Evolutionary conservation across 2,113 vertebrate species (phyloP).

Genomic region (Mobula birostris): DNA sequence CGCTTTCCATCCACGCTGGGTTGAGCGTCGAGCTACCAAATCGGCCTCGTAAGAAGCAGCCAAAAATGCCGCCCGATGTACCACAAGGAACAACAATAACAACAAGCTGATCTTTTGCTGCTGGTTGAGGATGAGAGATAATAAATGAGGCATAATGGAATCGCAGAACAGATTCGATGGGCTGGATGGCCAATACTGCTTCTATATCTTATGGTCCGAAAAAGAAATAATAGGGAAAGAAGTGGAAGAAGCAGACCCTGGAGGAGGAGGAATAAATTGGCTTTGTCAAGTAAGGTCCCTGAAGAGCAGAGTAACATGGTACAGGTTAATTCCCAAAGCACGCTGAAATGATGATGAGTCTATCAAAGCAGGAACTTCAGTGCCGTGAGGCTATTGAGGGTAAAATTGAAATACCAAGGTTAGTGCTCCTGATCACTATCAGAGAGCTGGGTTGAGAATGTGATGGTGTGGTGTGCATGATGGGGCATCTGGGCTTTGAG

Average conservation of each 20-base stretch:
- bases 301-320: not conserved
- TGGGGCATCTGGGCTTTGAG: not conserved
- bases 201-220: too few species aligned
- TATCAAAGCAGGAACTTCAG: not conserved
- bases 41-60: too few species aligned
- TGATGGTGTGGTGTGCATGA: not conserved
- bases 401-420: not conserved
- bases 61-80: too few species aligned
- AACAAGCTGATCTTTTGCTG: too few species aligned
- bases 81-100: too few species aligned
- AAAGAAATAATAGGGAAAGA: not conserved
- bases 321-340: not conserved
- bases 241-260: not conserved
- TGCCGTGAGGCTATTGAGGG: not conserved
- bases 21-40: too few species aligned
- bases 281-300: not conserved
- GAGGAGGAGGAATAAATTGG: not conserved
- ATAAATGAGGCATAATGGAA: too few species aligned
- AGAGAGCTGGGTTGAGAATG: not conserved
- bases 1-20: too few species aligned
- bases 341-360: not conserved
- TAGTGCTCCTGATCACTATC: not conserved
- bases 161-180: not conserved
- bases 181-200: not conserved
- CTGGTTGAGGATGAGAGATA: too few species aligned